Evolutionary conservation across 2,797 vertebrate genomes (phyloP).

Genomic region (Microcaecilia unicolor): DNA sequence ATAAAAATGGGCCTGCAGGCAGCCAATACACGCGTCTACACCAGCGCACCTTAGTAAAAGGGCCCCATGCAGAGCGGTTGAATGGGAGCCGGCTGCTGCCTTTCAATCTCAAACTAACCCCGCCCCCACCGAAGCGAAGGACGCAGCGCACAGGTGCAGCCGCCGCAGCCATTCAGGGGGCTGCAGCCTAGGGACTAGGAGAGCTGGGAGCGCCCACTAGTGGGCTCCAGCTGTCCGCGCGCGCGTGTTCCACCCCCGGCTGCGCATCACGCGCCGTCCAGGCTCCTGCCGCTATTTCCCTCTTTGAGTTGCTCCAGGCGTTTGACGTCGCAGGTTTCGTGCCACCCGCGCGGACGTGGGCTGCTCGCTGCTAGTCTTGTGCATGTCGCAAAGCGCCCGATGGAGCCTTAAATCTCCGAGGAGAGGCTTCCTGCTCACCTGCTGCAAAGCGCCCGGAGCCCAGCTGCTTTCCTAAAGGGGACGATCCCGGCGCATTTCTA

Average conservation of each 20-base stretch:
- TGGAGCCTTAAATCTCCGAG: constrained; percentile 4
- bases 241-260: too few species aligned
- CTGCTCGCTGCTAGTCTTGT: not conserved
- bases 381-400: constrained; percentile 6
- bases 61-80: too few species aligned
- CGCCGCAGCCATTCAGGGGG: too few species aligned
- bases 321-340: constrained; percentile 2
- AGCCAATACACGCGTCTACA: too few species aligned
- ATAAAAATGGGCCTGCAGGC: too few species aligned
- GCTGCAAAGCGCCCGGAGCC: not conserved
- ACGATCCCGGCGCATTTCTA: too few species aligned
- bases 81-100: too few species aligned
- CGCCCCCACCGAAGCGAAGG: too few species aligned
- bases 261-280: too few species aligned
- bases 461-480: not conserved
- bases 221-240: too few species aligned
- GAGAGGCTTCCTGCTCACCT: not conserved
- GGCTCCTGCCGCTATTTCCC: not conserved
- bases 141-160: not conserved
- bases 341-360: not conserved
- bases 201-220: not conserved
- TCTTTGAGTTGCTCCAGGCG: not conserved
- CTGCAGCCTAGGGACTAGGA: not conserved
- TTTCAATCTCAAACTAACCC: too few species aligned
- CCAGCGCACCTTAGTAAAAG: too few species aligned